Conservation (phyloP, 2,797 vertebrate species). For the Poeciliopsis turneri region DNA sequence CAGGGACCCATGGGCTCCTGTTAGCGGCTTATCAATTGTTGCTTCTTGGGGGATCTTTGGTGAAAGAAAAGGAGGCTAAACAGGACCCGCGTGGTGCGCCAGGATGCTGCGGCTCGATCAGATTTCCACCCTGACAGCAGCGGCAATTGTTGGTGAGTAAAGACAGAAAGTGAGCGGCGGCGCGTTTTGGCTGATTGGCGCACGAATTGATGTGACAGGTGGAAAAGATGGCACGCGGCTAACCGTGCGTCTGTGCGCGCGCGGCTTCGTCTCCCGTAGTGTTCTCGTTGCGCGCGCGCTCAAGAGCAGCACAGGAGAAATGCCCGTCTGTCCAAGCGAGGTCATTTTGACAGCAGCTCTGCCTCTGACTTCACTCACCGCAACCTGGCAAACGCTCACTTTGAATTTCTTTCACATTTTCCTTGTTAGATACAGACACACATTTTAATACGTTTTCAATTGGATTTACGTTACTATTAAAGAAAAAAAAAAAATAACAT, state of each 20-base stretch:
- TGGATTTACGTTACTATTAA: not conserved
- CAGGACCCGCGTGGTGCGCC: constrained; percentile 22
- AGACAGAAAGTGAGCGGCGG: too few species aligned
- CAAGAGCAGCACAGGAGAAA: not conserved
- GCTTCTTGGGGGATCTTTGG: constrained; percentile 12
- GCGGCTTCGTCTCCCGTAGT: not conserved
- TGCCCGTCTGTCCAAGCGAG: not conserved
- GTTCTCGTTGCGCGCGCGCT: not conserved
- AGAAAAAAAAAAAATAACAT: not conserved
- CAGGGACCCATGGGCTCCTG: constrained; percentile 5
- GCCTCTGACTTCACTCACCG: not conserved
- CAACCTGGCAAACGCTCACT: not conserved
- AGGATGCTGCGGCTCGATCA: constrained; percentile 52
- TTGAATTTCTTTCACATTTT: not conserved
- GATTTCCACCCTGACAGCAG: constrained; percentile 39
- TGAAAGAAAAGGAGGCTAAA: constrained; percentile 25
- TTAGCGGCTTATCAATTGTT: constrained; percentile 5
- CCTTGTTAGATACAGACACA: too few species aligned
- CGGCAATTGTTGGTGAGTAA: constrained; percentile 62
- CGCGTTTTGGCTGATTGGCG: not conserved
- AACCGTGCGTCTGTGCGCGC: constrained; percentile 38
- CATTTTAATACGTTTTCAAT: not conserved
- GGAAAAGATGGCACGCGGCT: constrained; percentile 2
- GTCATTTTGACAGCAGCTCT: not conserved
- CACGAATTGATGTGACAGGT: not conserved